Conservation (phyloP, 2,888 invertebrate species). For the Apocheima hispidaria region DNA sequence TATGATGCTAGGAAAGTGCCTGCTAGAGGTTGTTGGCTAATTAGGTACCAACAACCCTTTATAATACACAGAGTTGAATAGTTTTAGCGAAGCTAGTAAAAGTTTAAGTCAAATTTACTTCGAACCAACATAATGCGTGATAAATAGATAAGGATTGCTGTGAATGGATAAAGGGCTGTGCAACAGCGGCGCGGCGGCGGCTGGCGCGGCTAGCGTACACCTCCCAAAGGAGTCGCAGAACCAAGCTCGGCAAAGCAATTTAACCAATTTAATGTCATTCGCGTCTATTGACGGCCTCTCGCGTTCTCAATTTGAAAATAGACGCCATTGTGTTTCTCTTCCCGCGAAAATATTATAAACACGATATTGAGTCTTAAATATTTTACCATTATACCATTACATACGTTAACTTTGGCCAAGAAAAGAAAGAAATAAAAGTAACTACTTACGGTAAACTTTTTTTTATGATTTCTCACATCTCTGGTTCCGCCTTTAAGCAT, state of each 20-base stretch:
- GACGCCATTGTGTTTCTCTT: constrained; percentile 72
- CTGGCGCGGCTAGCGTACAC: constrained; percentile 58
- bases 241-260: constrained; percentile 80
- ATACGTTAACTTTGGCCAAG: not conserved
- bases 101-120: not conserved
- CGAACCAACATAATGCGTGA: constrained; percentile 45
- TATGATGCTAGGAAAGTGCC: no score
- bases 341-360: constrained; percentile 62
- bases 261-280: constrained; percentile 84
- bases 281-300: constrained; percentile 78
- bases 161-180: constrained; percentile 58
- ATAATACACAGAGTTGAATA: no score
- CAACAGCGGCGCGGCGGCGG: constrained; percentile 43
- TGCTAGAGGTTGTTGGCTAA: no score
- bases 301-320: constrained; percentile 82
- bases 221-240: constrained; percentile 74
- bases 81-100: no score
- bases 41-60: no score
- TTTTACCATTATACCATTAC: not conserved
- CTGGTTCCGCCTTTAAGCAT: no score
- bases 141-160: constrained; percentile 49
- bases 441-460: not conserved
- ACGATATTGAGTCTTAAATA: not conserved
- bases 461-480: no score
- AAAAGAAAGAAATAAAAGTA: not conserved